phyloP scores from a whole-genome alignment of 2,888 invertebrate genomes.

The Stomorhina lunata region DNA sequence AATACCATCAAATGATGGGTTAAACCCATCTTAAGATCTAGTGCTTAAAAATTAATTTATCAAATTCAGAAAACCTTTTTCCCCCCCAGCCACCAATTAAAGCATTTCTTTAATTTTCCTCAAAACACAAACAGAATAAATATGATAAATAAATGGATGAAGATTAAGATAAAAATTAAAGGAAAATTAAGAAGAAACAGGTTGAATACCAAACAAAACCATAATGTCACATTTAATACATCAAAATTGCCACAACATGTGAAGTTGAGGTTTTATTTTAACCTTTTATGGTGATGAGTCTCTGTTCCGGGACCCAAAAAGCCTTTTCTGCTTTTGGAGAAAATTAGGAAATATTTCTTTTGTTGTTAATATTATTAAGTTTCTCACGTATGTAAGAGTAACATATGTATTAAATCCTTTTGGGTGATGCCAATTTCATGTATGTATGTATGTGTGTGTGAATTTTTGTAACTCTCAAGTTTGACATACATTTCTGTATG shows the following conservation, averaged over 20 bases:
- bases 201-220: slow-evolving; percentile 25
- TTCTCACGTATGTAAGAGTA: slow-evolving; percentile 45
- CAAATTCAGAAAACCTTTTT: slow-evolving; percentile 15
- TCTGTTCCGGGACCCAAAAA: neutral
- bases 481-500: slow-evolving; percentile 34
- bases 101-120: neutral
- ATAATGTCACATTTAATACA: slow-evolving; percentile 52
- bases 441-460: neutral
- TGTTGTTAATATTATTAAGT: slow-evolving; percentile 15
- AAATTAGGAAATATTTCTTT: neutral
- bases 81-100: too few species aligned
- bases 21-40: slow-evolving; percentile 15
- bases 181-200: slow-evolving; percentile 4
- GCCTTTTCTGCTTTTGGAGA: neutral
- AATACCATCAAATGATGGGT: neutral
- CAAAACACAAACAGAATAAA: neutral
- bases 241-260: slow-evolving; percentile 55
- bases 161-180: neutral
- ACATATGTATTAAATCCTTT: slow-evolving; percentile 64
- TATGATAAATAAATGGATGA: neutral
- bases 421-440: slow-evolving; percentile 49
- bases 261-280: slow-evolving; percentile 41
- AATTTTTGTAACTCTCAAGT: neutral
- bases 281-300: neutral
- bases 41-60: slow-evolving; percentile 57